Percentiles rank a stretch among this genome's conserved stretches.
Evolutionary conservation across 2,113 vertebrate species (phyloP).

Genomic region (Phrynosoma blainvillii): DNA sequence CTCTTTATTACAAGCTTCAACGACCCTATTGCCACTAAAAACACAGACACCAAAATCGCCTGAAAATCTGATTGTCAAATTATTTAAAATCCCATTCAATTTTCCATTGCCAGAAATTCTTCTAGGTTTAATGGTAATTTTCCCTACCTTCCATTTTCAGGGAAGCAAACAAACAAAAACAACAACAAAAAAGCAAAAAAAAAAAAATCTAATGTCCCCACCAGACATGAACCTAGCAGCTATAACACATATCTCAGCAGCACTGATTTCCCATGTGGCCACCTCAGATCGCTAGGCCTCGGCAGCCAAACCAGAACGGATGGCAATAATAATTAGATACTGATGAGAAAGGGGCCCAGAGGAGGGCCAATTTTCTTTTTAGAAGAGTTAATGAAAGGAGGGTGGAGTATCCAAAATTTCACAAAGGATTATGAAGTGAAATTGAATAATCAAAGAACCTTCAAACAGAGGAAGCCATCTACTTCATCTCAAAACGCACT

Average conservation of each 20-base stretch:
- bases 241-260: slow-evolving; percentile 70
- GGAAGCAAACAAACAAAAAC: slow-evolving; percentile 17
- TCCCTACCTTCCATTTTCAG: slow-evolving; percentile 6
- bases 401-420: slow-evolving; percentile 60
- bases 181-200: slow-evolving; percentile 25
- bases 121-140: slow-evolving; percentile 2
- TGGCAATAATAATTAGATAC: slow-evolving; percentile 77
- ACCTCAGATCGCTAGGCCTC: slow-evolving; percentile 52
- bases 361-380: slow-evolving; percentile 50
- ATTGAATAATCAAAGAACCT: slow-evolving; percentile 46
- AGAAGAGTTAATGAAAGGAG: slow-evolving; percentile 67
- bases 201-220: slow-evolving; percentile 64
- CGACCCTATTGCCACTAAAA: neutral
- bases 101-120: neutral
- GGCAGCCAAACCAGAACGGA: slow-evolving; percentile 64
- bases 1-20: neutral
- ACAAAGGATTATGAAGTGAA: slow-evolving; percentile 43
- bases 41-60: neutral
- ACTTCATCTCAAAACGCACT: slow-evolving; percentile 30
- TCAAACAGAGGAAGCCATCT: slow-evolving; percentile 47
- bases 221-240: slow-evolving; percentile 52
- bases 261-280: slow-evolving; percentile 71
- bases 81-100: neutral
- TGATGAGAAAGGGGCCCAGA: slow-evolving; percentile 71
- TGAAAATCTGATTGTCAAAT: neutral